These are phyloP conservation scores for Acleris cristana DNA, from an alignment of 2,888 invertebrate species.

Conservation along the genomic window DNA sequence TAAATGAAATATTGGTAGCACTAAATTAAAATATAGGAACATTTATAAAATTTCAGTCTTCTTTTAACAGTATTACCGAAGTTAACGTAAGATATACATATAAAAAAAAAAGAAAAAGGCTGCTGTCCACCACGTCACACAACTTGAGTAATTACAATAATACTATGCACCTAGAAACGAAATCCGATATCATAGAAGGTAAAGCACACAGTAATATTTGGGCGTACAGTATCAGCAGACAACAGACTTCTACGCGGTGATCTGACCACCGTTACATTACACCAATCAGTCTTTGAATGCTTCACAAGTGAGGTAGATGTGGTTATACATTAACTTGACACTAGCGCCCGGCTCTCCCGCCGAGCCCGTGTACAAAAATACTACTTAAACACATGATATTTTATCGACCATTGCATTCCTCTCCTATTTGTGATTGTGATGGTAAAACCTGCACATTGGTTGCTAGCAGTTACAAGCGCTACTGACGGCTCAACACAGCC, in stretches of 20 bases:
- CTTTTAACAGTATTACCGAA: conserved; percentile 76
- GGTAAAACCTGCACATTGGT: conserved; percentile 8
- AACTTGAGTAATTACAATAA: conserved; percentile 43
- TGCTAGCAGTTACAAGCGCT: not conserved
- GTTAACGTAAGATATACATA: conserved; percentile 69
- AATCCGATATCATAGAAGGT: conserved; percentile 41
- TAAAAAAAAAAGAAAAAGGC: conserved; percentile 62
- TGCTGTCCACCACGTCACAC: conserved; percentile 66
- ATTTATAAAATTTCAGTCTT: conserved; percentile 81
- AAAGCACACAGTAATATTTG: conserved; percentile 39
- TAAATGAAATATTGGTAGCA: conserved; percentile 76
- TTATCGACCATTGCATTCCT: conserved; percentile 56
- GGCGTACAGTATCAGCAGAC: conserved; percentile 62
- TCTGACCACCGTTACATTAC: conserved; percentile 75
- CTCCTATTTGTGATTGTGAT: conserved; percentile 50
- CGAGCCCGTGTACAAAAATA: conserved; percentile 64
- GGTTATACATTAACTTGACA: conserved; percentile 64
- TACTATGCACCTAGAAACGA: conserved; percentile 34
- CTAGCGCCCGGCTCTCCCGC: conserved; percentile 44
- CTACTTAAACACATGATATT: conserved; percentile 63
- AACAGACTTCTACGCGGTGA: conserved; percentile 79
- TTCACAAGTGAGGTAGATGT: conserved; percentile 75
- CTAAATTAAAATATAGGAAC: conserved; percentile 84
- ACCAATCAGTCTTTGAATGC: conserved; percentile 74
- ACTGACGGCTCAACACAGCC: not conserved